Evolutionary conservation across 2,797 vertebrate genomes (phyloP), one percentile per base, ranked within the genome.

Genomic region (Cuculus canorus): DNA sequence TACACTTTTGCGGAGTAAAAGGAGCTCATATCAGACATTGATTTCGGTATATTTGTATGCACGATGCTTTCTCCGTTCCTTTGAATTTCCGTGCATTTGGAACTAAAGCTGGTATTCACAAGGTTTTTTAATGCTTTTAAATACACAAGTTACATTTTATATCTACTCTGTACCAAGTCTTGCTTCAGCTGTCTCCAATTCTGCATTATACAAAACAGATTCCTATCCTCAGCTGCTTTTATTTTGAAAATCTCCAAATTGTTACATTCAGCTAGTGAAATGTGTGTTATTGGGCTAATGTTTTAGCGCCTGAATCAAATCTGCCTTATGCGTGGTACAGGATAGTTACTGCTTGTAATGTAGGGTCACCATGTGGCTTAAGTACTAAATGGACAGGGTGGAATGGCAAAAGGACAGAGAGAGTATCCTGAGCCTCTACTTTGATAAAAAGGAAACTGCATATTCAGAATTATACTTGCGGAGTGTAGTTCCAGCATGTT

Each of bases 21-120:
- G 66, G 37, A 82, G 63, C 59, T 92, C 43, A 13, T 86, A 90
- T 71, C 75, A 93, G 65, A 66, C 84, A 86, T 80, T 63, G 84
- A 81, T 95, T 95, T 92, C 63, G 75, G 11, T 76, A 28, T 82
- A 68, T 87, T 91, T 94, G 69, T 86, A 82, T 88, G 66, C 64
- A 77, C 33, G 22, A 39, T 71, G 47, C 68, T 87, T 93, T 90
- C 68, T 69, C 33, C 37, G 11, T 71, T 88, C 50, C 57, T 64
- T 91, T 94, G 73, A 92, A 84, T 88, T 82, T 13, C 65, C 70
- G 4, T 85, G 57, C 25, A 83, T 93, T 77, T 88, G 47, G 22
- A 93, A 23, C 69, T 57, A 28, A 80, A 94, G 78, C 63, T 71
- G 28, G 19, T 76, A 82, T 79, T 92, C 54, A 43, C 37, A 27